A percentile compares a stretch with the other conserved stretches of the same genome.
These are phyloP conservation scores for Tribolium madens DNA, from an alignment of 1,140 invertebrate species.

Conservation along the genomic window DNA sequence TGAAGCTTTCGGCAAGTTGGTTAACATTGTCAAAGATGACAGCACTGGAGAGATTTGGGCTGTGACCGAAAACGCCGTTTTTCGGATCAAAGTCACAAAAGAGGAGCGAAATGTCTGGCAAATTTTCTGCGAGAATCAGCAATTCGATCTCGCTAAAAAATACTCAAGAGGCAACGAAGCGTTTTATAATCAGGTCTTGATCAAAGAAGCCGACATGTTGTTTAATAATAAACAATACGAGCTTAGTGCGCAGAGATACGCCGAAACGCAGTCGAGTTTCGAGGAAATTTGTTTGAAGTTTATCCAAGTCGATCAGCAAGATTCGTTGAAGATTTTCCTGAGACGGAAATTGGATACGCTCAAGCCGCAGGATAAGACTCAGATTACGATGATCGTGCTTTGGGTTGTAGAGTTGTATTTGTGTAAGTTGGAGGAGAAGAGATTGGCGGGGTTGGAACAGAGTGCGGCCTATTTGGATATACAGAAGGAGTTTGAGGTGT, in stretches of 20 bases:
- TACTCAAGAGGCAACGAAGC: conserved; percentile 82
- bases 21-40: conserved; percentile 86
- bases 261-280: conserved; percentile 91
- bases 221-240: conserved; percentile 86
- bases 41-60: conserved; percentile 87
- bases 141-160: conserved; percentile 90
- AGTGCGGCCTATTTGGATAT: conserved; percentile 72
- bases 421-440: conserved; percentile 82
- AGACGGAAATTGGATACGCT: conserved; percentile 72
- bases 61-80: conserved; percentile 85
- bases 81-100: conserved; percentile 85
- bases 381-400: conserved; percentile 91
- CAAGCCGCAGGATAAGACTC: conserved; percentile 77
- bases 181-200: conserved; percentile 85
- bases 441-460: conserved; percentile 72
- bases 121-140: conserved; percentile 87
- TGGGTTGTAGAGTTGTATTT: conserved; percentile 95
- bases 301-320: conserved; percentile 83
- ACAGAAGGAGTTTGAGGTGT: conserved; percentile 86
- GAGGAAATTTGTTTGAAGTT: conserved; percentile 96
- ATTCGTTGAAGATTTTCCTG: conserved; percentile 89
- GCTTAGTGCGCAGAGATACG: conserved; percentile 88
- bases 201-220: conserved; percentile 89
- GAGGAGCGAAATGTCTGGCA: conserved; percentile 92
- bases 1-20: conserved; percentile 83